Evolutionary conservation across 2,888 invertebrate genomes (phyloP).

Genomic region (Polietes domitor): DNA sequence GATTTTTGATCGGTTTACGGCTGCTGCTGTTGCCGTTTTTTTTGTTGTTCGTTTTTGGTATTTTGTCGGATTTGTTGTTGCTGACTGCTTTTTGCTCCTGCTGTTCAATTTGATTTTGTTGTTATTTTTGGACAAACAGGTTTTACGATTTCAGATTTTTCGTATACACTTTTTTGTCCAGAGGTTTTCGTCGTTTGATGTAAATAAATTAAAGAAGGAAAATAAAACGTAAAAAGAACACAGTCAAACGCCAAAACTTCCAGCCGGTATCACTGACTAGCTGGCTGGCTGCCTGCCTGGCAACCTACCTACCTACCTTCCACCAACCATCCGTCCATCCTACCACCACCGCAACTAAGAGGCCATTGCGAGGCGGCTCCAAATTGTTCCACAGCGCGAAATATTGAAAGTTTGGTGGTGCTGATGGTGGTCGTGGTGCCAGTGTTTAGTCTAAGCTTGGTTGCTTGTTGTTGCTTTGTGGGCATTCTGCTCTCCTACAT

Average conservation of each 20-base stretch:
- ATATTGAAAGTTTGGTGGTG: conserved; percentile 51
- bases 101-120: conserved; percentile 70
- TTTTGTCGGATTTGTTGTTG: conserved; percentile 54
- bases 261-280: conserved; percentile 14
- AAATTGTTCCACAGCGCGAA: conserved; percentile 42
- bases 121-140: conserved; percentile 78
- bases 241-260: conserved; percentile 54
- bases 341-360: conserved; percentile 4
- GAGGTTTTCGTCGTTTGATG: conserved; percentile 62
- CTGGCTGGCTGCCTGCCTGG: no score
- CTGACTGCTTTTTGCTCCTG: conserved; percentile 64
- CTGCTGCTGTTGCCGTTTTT: conserved; percentile 58
- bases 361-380: conserved; percentile 13
- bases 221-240: conserved; percentile 50
- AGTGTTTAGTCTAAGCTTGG: conserved; percentile 36
- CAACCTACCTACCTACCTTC: no score
- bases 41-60: conserved; percentile 60
- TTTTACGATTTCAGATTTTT: conserved; percentile 73
- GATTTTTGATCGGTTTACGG: conserved; percentile 60
- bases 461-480: conserved; percentile 5
- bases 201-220: conserved; percentile 60
- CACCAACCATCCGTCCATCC: no score
- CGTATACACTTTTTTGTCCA: conserved; percentile 58
- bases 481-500: neutral
- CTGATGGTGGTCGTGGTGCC: conserved; percentile 27